Conservation (phyloP, 2,888 invertebrate genomes). For the Craniophora ligustri region DNA sequence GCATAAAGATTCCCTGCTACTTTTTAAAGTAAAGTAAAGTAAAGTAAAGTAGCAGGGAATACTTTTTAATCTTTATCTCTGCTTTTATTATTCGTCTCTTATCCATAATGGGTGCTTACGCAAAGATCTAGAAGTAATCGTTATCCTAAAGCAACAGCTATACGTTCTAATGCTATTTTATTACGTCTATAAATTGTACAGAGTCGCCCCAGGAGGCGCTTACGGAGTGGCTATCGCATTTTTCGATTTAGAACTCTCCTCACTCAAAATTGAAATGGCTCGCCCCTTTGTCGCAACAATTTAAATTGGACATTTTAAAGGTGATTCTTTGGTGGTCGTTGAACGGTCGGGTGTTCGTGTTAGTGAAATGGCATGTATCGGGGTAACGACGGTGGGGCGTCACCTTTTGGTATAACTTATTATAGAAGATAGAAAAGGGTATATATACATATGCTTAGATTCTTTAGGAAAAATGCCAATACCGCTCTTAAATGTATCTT, state of each 20-base stretch:
- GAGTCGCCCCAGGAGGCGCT: conserved; percentile 84
- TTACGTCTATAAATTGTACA: conserved; percentile 83
- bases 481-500: too few relatives aligned
- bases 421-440: conserved; percentile 1
- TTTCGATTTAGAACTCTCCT: conserved; percentile 80
- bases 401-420: conserved; percentile 27
- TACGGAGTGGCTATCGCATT: conserved; percentile 80
- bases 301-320: conserved; percentile 83
- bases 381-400: conserved; percentile 23
- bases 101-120: conserved; percentile 51
- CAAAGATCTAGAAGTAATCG: conserved; percentile 50
- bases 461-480: not conserved
- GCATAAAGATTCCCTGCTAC: too few relatives aligned
- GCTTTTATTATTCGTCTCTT: conserved; percentile 39
- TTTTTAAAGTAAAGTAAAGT: conserved; percentile 18
- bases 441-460: not conserved
- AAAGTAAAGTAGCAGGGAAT: too few relatives aligned
- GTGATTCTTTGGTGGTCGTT: conserved; percentile 66
- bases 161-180: conserved; percentile 81
- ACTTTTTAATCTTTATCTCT: not conserved
- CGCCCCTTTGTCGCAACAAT: conserved; percentile 78
- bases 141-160: conserved; percentile 53
- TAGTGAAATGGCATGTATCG: conserved; percentile 41
- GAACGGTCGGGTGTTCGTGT: conserved; percentile 47
- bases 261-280: conserved; percentile 84